Evolutionary conservation across 2,113 vertebrate genomes (phyloP).

Genomic region (Megaleporinus macrocephalus): DNA sequence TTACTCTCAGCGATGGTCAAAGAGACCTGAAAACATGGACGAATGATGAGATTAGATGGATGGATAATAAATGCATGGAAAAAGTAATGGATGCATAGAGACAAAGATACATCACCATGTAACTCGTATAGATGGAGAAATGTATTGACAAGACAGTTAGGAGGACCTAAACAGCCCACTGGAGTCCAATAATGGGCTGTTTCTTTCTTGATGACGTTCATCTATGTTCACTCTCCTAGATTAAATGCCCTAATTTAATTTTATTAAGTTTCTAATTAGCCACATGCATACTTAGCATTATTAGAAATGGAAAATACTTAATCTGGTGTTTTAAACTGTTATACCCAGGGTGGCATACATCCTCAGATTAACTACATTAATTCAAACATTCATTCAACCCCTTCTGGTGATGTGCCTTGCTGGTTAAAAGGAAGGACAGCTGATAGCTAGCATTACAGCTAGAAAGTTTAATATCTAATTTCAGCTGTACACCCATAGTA

Average conservation of each 20-base stretch:
- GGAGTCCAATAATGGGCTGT: slow-evolving; percentile 16
- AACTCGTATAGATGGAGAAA: slow-evolving; percentile 7
- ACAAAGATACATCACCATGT: not conserved
- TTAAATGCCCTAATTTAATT: slow-evolving; percentile 28
- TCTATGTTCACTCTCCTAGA: slow-evolving; percentile 18
- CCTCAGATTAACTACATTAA: too few relatives aligned
- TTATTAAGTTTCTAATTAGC: not conserved
- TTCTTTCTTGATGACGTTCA: slow-evolving; percentile 24
- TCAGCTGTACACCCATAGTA: too few relatives aligned
- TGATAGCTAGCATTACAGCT: too few relatives aligned
- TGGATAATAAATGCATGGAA: not conserved
- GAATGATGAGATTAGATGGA: too few relatives aligned
- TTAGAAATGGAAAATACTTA: not conserved
- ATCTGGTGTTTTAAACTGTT: not conserved
- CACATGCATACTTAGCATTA: not conserved
- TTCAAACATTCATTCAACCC: too few relatives aligned
- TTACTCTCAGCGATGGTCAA: not conserved
- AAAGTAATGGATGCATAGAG: not conserved
- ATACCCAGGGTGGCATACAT: too few relatives aligned
- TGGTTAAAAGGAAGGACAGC: too few relatives aligned
- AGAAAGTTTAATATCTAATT: too few relatives aligned
- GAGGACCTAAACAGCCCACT: slow-evolving; percentile 22
- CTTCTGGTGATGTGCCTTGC: too few relatives aligned
- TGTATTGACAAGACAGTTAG: slow-evolving; percentile 7
- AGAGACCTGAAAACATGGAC: not conserved